Percentiles rank a stretch among this genome's conserved stretches.
phyloP scores from a whole-genome alignment of 2,113 vertebrate genomes.

The Nestor notabilis region DNA sequence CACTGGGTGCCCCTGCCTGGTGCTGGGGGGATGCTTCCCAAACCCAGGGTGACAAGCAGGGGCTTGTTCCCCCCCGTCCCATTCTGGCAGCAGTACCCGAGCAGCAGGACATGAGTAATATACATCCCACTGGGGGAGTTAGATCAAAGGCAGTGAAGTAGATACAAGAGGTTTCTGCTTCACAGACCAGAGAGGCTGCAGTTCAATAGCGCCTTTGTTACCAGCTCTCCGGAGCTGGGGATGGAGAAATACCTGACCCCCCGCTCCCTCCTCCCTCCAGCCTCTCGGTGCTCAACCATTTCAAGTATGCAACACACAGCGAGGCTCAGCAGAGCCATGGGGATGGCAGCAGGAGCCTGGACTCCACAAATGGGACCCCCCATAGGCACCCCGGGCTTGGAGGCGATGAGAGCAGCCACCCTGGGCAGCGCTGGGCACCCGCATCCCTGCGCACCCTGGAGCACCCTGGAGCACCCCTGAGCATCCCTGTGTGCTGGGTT shows the following conservation, averaged over 20 bases:
- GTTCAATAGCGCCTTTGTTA: conserved; percentile 95
- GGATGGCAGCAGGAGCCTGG: background rate
- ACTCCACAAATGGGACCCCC: background rate
- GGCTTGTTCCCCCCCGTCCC: background rate
- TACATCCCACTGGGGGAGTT: conserved; percentile 69
- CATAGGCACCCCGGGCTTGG: rapidly evolving
- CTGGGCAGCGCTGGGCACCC: rapidly evolving
- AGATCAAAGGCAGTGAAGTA: conserved; percentile 79
- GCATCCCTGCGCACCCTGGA: no score
- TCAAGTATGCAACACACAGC: background rate
- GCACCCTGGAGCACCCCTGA: rapidly evolving
- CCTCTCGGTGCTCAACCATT: conserved; percentile 32
- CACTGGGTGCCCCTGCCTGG: rapidly evolving
- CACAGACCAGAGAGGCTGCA: conserved; percentile 77
- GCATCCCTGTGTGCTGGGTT: background rate
- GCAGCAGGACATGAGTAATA: conserved; percentile 77
- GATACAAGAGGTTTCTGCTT: conserved; percentile 89
- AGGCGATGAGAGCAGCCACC: background rate
- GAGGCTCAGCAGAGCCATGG: background rate
- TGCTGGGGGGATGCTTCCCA: background rate
- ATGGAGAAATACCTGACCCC: conserved; percentile 89
- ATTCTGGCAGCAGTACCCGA: conserved; percentile 67
- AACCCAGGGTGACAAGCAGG: background rate
- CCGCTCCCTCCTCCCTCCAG: background rate
- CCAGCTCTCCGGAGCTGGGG: conserved; percentile 75